These are phyloP conservation scores for Neodiprion lecontei DNA, from an alignment of 1,140 invertebrate species.

Conservation along the genomic window DNA sequence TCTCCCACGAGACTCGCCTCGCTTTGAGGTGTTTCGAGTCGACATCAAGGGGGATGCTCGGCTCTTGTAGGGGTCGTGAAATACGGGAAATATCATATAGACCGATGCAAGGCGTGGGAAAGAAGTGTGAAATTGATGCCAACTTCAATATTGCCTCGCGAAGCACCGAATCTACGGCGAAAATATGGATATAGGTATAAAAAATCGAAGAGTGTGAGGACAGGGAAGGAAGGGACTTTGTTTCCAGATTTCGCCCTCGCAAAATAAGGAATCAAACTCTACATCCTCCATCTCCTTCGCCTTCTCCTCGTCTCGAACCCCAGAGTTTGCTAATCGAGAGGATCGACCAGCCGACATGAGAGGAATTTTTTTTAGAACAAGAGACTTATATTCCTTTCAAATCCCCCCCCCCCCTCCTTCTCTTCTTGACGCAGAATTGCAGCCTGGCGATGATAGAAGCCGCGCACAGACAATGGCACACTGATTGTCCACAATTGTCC, in stretches of 20 bases:
- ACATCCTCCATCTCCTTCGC: too few species aligned
- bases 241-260: neutral
- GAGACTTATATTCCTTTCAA: neutral
- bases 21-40: slow-evolving; percentile 11
- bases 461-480: slow-evolving; percentile 51
- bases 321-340: too few species aligned
- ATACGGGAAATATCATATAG: neutral
- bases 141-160: slow-evolving; percentile 9
- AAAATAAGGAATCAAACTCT: too few species aligned
- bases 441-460: slow-evolving; percentile 29
- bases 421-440: neutral
- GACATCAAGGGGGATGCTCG: neutral
- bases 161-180: neutral
- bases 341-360: too few species aligned
- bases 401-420: neutral
- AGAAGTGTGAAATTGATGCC: slow-evolving; percentile 54
- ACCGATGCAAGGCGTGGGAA: neutral
- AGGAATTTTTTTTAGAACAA: too few species aligned
- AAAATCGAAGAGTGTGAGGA: neutral
- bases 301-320: too few species aligned
- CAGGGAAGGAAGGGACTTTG: neutral
- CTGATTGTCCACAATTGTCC: slow-evolving; percentile 59
- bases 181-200: neutral
- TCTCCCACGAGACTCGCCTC: slow-evolving; percentile 18
- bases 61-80: neutral